These are phyloP conservation scores for Cheirogaleus medius DNA, from an alignment of 2,113 vertebrate genomes.

Conservation along the genomic window DNA sequence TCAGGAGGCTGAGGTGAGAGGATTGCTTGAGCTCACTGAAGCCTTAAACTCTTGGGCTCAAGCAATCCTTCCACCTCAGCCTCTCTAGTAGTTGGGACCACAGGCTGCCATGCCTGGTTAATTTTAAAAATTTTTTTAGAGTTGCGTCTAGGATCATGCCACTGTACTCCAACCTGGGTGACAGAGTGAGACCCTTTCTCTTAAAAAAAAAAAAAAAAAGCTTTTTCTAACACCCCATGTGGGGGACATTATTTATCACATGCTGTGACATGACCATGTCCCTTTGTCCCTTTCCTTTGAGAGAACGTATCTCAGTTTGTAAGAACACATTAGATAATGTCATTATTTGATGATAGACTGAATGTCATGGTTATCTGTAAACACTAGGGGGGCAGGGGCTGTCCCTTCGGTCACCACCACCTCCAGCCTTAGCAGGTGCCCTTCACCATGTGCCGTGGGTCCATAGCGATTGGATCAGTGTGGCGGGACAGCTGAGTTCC, in stretches of 20 bases:
- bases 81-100: too few relatives aligned
- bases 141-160: too few relatives aligned
- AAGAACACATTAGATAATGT: neutral
- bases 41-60: too few relatives aligned
- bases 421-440: neutral
- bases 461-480: neutral
- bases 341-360: neutral
- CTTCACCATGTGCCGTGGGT: fast-evolving
- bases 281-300: neutral
- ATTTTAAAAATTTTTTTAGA: too few relatives aligned
- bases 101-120: too few relatives aligned
- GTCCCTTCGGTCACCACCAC: neutral
- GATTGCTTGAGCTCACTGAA: too few relatives aligned
- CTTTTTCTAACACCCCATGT: neutral
- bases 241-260: neutral
- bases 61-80: too few relatives aligned
- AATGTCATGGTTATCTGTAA: neutral
- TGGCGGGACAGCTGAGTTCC: neutral
- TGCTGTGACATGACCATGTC: neutral
- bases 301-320: neutral
- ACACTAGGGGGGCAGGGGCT: neutral
- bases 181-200: too few relatives aligned
- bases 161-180: too few relatives aligned
- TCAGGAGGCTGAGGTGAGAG: too few relatives aligned
- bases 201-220: neutral